A percentile compares a stretch with the other conserved stretches of the same genome.
These are phyloP conservation scores for Rhinella marina DNA, from an alignment of 2,797 vertebrate genomes.

Conservation along the genomic window DNA sequence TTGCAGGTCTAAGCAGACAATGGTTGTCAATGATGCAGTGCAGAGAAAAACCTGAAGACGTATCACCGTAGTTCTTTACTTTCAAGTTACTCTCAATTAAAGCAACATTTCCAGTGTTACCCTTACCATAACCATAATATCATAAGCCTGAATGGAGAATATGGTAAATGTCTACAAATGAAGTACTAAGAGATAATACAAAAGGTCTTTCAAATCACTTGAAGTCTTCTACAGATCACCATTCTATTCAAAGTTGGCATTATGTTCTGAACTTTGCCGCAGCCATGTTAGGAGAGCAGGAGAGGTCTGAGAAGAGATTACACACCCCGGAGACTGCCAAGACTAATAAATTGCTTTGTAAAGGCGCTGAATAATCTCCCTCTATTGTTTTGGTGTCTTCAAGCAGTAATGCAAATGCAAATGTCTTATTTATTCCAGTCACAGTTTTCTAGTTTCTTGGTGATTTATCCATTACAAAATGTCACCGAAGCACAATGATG, in stretches of 20 bases:
- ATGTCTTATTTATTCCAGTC: not conserved
- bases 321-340: fast-evolving
- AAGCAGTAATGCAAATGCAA: slow-evolving; percentile 24
- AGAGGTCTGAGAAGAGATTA: slow-evolving; percentile 1
- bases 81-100: too few relatives aligned
- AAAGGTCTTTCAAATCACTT: not conserved
- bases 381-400: not conserved
- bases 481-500: too few relatives aligned
- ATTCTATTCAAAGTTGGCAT: fast-evolving
- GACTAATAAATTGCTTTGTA: slow-evolving; percentile 15
- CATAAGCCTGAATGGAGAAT: not conserved
- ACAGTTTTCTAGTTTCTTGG: not conserved
- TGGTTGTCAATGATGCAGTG: too few relatives aligned
- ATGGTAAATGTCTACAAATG: not conserved
- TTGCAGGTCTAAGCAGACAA: too few relatives aligned
- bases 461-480: not conserved
- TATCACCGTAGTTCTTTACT: too few relatives aligned
- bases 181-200: not conserved
- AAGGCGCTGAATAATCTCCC: not conserved
- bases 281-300: not conserved
- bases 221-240: slow-evolving; percentile 5
- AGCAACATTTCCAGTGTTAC: too few relatives aligned
- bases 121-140: not conserved
- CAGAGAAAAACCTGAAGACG: too few relatives aligned
- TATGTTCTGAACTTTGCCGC: not conserved